Percentiles rank a stretch among this genome's conserved stretches.
phyloP scores from a whole-genome alignment of 2,113 vertebrate species.

The Centropus bengalensis region DNA sequence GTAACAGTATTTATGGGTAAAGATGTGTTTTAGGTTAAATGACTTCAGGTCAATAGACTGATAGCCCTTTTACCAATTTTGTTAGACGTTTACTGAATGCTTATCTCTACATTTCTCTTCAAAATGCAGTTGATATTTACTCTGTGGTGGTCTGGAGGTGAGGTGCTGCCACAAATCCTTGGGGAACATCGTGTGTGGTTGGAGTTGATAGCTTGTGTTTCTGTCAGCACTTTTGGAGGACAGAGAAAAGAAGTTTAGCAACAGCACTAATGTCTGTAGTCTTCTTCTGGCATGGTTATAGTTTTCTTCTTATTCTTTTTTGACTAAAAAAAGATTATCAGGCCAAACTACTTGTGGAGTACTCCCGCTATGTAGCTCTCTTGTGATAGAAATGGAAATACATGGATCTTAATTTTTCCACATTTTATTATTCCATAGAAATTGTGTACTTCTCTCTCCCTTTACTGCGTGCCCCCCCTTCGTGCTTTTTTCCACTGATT shows the following conservation, averaged over 20 bases:
- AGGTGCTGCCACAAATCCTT: not conserved
- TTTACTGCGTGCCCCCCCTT: too few species aligned
- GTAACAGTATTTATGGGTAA: not conserved
- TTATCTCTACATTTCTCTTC: not conserved
- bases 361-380: not conserved
- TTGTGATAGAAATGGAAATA: not conserved
- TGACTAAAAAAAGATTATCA: not conserved
- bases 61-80: not conserved
- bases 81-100: not conserved
- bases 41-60: not conserved
- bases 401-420: not conserved
- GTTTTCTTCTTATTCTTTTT: not conserved
- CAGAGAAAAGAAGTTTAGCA: not conserved
- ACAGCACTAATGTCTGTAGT: not conserved
- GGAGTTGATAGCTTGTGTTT: not conserved
- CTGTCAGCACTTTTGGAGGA: not conserved
- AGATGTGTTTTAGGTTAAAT: not conserved
- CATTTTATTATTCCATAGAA: not conserved
- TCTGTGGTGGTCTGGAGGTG: rapidly evolving
- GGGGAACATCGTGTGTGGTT: not conserved
- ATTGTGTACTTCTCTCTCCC: too few species aligned
- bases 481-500: not conserved
- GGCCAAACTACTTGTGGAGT: not conserved
- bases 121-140: not conserved
- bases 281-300: not conserved